Base-by-base conservation (phyloP, 2,797 vertebrate species). In the Aulostomus chinensis region DNA sequence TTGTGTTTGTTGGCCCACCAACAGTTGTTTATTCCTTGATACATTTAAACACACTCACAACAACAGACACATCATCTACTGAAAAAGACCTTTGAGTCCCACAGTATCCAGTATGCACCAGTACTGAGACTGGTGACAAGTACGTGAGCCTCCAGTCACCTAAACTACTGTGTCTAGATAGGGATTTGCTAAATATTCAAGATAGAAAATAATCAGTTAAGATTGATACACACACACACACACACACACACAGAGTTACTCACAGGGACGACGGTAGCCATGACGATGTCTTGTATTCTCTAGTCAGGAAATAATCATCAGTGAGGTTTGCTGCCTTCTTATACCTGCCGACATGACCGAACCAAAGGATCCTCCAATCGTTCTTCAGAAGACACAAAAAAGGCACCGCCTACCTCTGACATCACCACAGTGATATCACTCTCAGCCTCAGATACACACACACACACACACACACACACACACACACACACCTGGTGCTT, bases 261-360 rank as follows among this genome's bases (percentile, higher is more conserved):
- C 50, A 91, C 90, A 37, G 83, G 87, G 21, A 91, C 86, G 3
- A 90, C 84, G 0, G 88, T 70, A 17, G 89, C 87, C 90, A 92
- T 92, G 24, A 26, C 33, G 16, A 12, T 40, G 9, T 18, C 40
- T 53, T 16, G 35, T 15, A 50, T 14, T 41, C 35, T 33, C 25
- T 11, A 15, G 31, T 20, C 3, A 57, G 12, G 49, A 49, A 55
- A 33, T 26, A n/a, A 49, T 22, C 7, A 15, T 9, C 10, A n/a
- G 2, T 5, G 6, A 9, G 35, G 31, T 10, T 6, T 2, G 0
- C 2, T 8, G 2, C 51, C 31, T 52, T 79, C 53, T 79, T 86
- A 84, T 84, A 74, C 39, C 15, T 4, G n/a, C 22, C 5, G 7
- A 60, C 17, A 39, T 32, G 48, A 51, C 16, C 40, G 25, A 30